Evolutionary conservation across 2,113 vertebrate genomes (phyloP).

Genomic region (Lonchura striata): DNA sequence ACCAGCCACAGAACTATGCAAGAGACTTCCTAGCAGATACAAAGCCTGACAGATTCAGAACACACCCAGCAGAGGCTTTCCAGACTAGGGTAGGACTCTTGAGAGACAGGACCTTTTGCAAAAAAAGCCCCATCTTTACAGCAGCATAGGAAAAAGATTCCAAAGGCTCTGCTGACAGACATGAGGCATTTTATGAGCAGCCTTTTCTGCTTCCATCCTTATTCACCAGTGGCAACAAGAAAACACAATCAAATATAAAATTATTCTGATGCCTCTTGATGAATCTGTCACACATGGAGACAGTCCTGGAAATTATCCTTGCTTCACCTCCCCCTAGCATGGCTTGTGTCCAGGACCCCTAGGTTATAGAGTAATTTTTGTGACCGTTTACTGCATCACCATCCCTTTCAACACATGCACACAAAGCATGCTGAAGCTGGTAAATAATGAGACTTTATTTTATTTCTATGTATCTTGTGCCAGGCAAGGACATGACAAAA

Average conservation of each 20-base stretch:
- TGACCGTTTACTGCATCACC: background rate
- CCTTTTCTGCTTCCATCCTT: background rate
- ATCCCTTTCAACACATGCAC: background rate
- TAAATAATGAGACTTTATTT: background rate
- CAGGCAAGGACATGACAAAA: background rate
- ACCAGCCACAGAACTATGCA: accelerated
- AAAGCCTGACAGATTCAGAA: background rate
- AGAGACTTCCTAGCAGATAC: background rate
- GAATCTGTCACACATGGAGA: background rate
- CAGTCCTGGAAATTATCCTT: background rate
- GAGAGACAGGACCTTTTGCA: background rate
- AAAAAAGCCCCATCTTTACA: background rate
- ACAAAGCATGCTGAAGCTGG: background rate
- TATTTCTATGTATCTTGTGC: background rate
- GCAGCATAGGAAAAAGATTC: background rate
- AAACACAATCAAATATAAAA: background rate
- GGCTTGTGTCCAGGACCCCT: background rate
- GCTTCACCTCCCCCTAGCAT: background rate
- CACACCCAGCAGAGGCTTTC: background rate
- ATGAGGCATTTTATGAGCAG: background rate
- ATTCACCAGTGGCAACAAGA: background rate
- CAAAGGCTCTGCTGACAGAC: background rate
- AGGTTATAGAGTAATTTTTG: background rate
- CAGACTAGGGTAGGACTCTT: background rate
- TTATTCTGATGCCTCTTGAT: background rate